Percentiles rank a stretch among this genome's conserved stretches.
Evolutionary conservation across 2,113 vertebrate genomes (phyloP).

Genomic region (Chaenogobius annularis): DNA sequence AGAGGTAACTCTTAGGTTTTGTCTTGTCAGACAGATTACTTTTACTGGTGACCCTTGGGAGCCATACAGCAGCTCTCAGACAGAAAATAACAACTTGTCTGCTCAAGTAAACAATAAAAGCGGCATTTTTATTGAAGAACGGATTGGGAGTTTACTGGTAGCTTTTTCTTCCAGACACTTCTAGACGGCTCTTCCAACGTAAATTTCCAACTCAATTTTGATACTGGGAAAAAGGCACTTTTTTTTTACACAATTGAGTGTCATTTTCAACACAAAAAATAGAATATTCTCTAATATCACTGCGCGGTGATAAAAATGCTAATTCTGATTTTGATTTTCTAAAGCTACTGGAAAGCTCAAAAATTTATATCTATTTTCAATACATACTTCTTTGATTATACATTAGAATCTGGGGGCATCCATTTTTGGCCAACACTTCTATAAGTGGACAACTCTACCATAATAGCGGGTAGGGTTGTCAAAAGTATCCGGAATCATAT

Average conservation of each 20-base stretch:
- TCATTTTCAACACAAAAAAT: neutral
- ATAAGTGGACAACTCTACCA: neutral
- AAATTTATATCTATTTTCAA: neutral
- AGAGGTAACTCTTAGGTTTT: conserved; percentile 21
- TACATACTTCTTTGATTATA: neutral
- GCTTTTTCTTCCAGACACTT: conserved; percentile 50
- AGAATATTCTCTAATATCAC: too few relatives aligned
- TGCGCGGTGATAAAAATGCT: too few relatives aligned
- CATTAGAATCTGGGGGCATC: neutral
- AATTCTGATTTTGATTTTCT: neutral
- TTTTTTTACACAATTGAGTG: too few relatives aligned
- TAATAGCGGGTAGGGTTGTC: too few relatives aligned
- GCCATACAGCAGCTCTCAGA: conserved; percentile 32
- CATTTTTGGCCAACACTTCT: neutral
- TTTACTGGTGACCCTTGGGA: conserved; percentile 51
- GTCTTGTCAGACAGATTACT: conserved; percentile 46
- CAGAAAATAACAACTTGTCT: conserved; percentile 62
- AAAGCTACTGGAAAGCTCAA: neutral
- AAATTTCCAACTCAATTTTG: too few relatives aligned
- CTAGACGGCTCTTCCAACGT: neutral
- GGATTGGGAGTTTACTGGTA: conserved; percentile 50
- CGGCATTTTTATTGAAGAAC: conserved; percentile 37
- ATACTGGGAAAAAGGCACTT: too few relatives aligned
- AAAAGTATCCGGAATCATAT: too few relatives aligned
- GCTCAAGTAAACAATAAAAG: conserved; percentile 36